Conservation (phyloP, 2,888 invertebrate genomes). For the Drosophila melanocephala region DNA sequence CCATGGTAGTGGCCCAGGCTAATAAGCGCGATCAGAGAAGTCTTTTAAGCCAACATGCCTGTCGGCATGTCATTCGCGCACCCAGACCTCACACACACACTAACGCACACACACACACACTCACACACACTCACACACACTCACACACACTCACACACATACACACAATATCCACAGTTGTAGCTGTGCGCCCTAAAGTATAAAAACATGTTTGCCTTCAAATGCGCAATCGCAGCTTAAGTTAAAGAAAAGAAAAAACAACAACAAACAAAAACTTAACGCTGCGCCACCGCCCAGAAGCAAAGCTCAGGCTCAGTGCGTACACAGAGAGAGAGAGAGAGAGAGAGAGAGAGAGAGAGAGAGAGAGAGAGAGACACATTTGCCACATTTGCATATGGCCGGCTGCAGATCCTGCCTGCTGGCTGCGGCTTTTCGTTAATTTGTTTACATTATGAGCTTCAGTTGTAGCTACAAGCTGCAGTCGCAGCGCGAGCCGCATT, state of each 20-base stretch:
- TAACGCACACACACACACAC: constrained; percentile 1
- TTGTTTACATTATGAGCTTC: constrained; percentile 85
- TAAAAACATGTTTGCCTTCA: constrained; percentile 86
- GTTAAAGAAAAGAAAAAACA: constrained; percentile 48
- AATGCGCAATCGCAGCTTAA: constrained; percentile 83
- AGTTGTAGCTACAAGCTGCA: constrained; percentile 78
- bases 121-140: background rate
- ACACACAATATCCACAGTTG: constrained; percentile 10
- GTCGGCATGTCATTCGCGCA: constrained; percentile 81
- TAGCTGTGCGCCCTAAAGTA: constrained; percentile 82
- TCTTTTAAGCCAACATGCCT: constrained; percentile 84
- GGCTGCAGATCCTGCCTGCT: constrained; percentile 10
- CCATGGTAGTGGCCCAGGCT: constrained; percentile 44
- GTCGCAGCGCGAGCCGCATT: constrained; percentile 74
- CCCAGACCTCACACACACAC: constrained; percentile 29
- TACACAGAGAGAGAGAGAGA: background rate
- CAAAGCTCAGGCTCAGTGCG: constrained; percentile 39
- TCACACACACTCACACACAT: constrained; percentile 5
- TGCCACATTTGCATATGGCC: constrained; percentile 41
- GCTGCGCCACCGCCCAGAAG: constrained; percentile 82
- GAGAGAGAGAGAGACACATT: background rate
- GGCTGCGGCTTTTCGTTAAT: constrained; percentile 69
- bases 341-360: background rate
- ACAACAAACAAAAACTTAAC: constrained; percentile 51
- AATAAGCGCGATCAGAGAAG: constrained; percentile 85